phyloP scores from a whole-genome alignment of 2,888 invertebrate genomes.

The Hirtodrosophila trivittata region DNA sequence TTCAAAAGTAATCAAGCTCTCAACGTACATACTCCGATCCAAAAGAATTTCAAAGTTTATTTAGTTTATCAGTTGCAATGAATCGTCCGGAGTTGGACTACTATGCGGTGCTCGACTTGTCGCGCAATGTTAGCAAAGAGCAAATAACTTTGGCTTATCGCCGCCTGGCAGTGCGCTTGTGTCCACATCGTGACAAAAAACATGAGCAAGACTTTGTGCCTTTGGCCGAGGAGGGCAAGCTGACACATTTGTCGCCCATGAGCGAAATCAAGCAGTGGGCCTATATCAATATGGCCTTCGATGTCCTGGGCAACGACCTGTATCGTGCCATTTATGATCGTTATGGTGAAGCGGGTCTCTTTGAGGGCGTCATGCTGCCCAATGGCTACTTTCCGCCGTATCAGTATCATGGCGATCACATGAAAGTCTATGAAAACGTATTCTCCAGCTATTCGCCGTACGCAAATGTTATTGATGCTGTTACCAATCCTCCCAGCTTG shows the following conservation, averaged over 20 bases:
- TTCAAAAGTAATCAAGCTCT: conserved; percentile 32
- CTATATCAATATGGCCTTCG: conserved; percentile 90
- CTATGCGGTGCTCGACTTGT: conserved; percentile 89
- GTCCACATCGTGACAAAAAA: conserved; percentile 83
- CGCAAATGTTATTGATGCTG: conserved; percentile 89
- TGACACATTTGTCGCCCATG: conserved; percentile 74
- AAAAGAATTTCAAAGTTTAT: conserved; percentile 7
- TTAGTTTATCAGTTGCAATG: conserved; percentile 50
- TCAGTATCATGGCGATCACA: conserved; percentile 91
- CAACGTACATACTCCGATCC: conserved; percentile 13
- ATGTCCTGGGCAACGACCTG: conserved; percentile 86
- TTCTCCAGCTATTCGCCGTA: conserved; percentile 94
- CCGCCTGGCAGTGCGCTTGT: conserved; percentile 85
- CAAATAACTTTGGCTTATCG: conserved; percentile 90
- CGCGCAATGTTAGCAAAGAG: conserved; percentile 86
- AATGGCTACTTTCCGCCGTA: conserved; percentile 89
- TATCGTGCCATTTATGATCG: conserved; percentile 92
- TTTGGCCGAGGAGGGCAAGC: conserved; percentile 64
- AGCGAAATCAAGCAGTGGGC: conserved; percentile 77
- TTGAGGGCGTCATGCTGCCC: conserved; percentile 90
- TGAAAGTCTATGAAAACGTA: conserved; percentile 90
- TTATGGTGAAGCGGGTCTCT: conserved; percentile 94
- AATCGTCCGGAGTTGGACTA: conserved; percentile 86
- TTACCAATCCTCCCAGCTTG: conserved; percentile 87
- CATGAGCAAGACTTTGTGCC: conserved; percentile 86